phyloP scores from a whole-genome alignment of 2,113 vertebrate species.

The Cricetomys ansorgei region DNA sequence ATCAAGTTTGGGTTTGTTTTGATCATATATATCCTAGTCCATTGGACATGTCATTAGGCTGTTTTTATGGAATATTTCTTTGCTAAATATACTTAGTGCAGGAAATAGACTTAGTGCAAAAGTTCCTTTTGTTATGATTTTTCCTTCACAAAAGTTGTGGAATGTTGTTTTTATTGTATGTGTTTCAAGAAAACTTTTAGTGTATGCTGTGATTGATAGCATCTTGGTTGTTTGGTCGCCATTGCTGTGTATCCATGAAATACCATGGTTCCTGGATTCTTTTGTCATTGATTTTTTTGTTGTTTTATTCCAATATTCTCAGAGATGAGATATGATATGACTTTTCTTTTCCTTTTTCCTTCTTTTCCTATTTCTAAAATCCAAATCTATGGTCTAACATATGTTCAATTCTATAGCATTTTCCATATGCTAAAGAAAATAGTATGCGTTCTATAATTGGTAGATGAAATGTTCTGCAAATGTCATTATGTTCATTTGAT shows the following conservation, averaged over 20 bases:
- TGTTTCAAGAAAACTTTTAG: neutral
- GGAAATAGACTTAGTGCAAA: too few relatives aligned
- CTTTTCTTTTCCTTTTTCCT: neutral
- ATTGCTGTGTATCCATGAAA: neutral
- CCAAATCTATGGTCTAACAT: neutral
- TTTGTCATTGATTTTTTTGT: neutral
- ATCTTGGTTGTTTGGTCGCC: neutral
- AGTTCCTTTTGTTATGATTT: too few relatives aligned
- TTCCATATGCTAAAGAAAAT: neutral
- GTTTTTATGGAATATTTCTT: neutral
- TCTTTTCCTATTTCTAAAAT: neutral
- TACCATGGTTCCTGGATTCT: neutral
- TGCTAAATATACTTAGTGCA: neutral
- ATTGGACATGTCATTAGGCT: too few relatives aligned
- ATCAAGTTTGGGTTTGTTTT: neutral
- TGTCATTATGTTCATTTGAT: neutral
- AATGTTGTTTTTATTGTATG: neutral
- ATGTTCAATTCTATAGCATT: neutral
- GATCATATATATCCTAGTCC: neutral
- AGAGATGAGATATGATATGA: neutral
- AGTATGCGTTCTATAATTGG: neutral
- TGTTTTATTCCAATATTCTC: neutral
- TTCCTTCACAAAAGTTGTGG: neutral
- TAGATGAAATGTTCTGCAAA: neutral
- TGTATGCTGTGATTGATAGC: neutral